These are phyloP conservation scores for Druon quercuslanigerum DNA, from an alignment of 1,140 invertebrate genomes.

Conservation along the genomic window DNA sequence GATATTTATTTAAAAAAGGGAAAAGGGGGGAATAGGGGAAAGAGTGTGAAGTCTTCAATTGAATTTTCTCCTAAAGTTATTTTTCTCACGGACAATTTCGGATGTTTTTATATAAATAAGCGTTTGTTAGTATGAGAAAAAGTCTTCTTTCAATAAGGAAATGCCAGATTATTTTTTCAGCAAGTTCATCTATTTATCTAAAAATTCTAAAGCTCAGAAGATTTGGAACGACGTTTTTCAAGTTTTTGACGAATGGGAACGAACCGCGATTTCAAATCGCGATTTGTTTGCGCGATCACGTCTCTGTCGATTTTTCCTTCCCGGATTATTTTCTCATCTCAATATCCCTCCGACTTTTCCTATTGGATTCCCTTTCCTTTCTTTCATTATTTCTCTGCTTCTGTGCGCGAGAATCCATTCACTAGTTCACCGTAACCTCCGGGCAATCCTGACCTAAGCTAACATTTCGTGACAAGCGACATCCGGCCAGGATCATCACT, in stretches of 20 bases:
- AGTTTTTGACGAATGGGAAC: not conserved
- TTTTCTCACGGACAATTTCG: too few relatives aligned
- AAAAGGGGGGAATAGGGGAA: too few relatives aligned
- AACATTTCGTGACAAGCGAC: constrained; percentile 70
- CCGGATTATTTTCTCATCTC: constrained; percentile 42
- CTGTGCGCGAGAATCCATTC: constrained; percentile 41
- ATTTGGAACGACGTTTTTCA: not conserved
- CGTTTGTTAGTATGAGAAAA: too few relatives aligned
- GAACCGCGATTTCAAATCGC: constrained; percentile 54
- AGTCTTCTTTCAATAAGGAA: too few relatives aligned
- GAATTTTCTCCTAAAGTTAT: too few relatives aligned
- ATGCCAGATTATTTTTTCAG: too few relatives aligned
- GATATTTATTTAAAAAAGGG: too few relatives aligned
- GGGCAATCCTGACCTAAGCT: constrained; percentile 63
- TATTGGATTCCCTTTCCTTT: constrained; percentile 1
- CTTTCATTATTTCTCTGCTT: constrained; percentile 22
- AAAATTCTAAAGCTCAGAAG: not conserved
- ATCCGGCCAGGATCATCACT: constrained; percentile 66
- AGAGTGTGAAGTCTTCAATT: too few relatives aligned
- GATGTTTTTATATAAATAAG: too few relatives aligned
- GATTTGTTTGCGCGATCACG: constrained; percentile 63
- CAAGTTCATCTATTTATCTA: not conserved
- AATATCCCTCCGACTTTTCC: constrained; percentile 13
- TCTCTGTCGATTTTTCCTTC: constrained; percentile 45
- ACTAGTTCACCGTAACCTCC: constrained; percentile 45